Conservation (phyloP, 1,140 invertebrate genomes). For the Pissodes strobi region DNA sequence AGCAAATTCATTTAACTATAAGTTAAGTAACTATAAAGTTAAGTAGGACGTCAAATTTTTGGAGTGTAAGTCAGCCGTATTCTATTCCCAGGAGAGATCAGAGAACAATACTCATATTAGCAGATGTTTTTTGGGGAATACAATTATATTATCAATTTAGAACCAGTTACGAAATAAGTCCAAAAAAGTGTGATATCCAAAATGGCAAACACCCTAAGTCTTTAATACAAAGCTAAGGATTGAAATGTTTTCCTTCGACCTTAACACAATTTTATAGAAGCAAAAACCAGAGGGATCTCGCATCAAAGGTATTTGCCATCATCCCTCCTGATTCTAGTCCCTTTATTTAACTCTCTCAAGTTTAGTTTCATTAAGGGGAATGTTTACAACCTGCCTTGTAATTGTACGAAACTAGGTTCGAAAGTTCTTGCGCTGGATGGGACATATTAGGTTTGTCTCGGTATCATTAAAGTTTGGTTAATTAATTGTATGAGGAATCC, state of each 20-base stretch:
- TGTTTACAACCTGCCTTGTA: slow-evolving; percentile 15
- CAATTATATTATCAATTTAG: too few relatives aligned
- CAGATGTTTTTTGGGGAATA: too few relatives aligned
- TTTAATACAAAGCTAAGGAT: too few relatives aligned
- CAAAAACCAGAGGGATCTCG: slow-evolving; percentile 9
- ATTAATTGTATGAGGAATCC: slow-evolving; percentile 19
- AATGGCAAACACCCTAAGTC: too few relatives aligned
- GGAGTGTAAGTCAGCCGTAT: too few relatives aligned
- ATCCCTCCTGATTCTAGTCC: slow-evolving; percentile 6
- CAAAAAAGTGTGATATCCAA: too few relatives aligned
- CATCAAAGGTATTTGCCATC: slow-evolving; percentile 14
- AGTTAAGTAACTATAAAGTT: too few relatives aligned
- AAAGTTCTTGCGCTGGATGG: slow-evolving; percentile 9
- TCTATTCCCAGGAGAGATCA: too few relatives aligned
- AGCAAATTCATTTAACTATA: too few relatives aligned
- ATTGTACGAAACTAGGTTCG: slow-evolving; percentile 6
- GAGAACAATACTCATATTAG: too few relatives aligned
- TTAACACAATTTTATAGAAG: slow-evolving; percentile 10
- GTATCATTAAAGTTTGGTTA: slow-evolving; percentile 18
- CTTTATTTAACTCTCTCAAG: slow-evolving; percentile 10
- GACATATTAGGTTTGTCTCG: slow-evolving; percentile 18
- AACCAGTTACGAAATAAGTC: too few relatives aligned
- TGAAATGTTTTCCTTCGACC: background rate
- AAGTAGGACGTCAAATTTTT: too few relatives aligned
- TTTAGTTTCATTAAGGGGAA: slow-evolving; percentile 19